Conservation (phyloP, 2,797 vertebrate genomes). For the Gadopsis marmoratus region DNA sequence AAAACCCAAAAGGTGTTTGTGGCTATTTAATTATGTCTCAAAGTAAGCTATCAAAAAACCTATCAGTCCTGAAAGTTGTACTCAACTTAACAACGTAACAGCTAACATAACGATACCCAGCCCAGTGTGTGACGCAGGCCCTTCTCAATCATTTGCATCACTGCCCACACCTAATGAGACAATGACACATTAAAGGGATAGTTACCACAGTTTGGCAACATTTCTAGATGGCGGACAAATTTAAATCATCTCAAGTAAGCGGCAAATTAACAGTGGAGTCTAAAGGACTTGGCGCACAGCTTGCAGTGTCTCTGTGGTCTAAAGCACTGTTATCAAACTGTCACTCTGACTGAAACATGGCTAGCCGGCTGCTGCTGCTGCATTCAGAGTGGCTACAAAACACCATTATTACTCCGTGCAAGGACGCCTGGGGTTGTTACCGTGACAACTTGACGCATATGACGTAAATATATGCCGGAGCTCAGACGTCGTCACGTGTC, state of each 20-base stretch:
- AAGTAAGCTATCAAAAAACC: not conserved
- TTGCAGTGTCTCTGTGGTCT: slow-evolving; percentile 1
- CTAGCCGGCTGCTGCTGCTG: slow-evolving; percentile 24
- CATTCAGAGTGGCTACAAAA: slow-evolving; percentile 34
- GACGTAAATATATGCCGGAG: slow-evolving; percentile 14
- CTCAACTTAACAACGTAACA: no score
- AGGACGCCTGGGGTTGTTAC: slow-evolving; percentile 53
- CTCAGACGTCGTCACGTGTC: not conserved
- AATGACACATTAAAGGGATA: slow-evolving; percentile 4
- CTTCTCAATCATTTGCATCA: not conserved
- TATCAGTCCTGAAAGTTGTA: not conserved
- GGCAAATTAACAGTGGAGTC: slow-evolving; percentile 6
- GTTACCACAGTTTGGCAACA: not conserved
- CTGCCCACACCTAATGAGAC: not conserved
- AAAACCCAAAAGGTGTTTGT: not conserved
- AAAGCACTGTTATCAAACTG: slow-evolving; percentile 37
- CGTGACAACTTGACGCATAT: slow-evolving; percentile 59
- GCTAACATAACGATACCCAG: not conserved
- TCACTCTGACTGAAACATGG: slow-evolving; percentile 31
- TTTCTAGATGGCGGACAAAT: not conserved
- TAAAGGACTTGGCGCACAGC: not conserved
- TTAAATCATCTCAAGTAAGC: slow-evolving; percentile 3
- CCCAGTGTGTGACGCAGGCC: not conserved
- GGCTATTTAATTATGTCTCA: not conserved
- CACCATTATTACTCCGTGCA: slow-evolving; percentile 36